Conservation (phyloP, 2,113 vertebrate genomes). For the Ammodytes dubius region DNA sequence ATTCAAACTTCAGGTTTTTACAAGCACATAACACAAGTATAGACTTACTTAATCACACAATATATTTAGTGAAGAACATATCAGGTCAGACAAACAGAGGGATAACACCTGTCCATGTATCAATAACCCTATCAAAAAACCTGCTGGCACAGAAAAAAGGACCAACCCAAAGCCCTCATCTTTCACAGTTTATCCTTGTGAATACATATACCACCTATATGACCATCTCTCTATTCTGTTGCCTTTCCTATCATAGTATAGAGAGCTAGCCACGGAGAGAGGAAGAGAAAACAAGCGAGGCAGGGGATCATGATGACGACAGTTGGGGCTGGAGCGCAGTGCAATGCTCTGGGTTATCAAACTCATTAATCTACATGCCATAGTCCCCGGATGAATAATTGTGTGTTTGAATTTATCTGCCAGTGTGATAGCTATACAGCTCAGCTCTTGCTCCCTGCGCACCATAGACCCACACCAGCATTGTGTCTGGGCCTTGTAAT, state of each 20-base stretch:
- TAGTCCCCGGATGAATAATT: constrained; percentile 99
- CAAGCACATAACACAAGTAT: too few species aligned
- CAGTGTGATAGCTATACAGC: constrained; percentile 94
- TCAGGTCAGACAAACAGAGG: neutral
- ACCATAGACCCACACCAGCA: constrained; percentile 81
- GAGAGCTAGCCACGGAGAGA: constrained; percentile 71
- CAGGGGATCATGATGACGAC: constrained; percentile 79
- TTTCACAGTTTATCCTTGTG: constrained; percentile 15
- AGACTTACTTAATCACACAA: neutral
- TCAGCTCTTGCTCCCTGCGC: constrained; percentile 85
- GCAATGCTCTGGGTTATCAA: constrained; percentile 98
- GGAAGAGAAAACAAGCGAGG: constrained; percentile 58
- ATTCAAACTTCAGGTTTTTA: too few species aligned
- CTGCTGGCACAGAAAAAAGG: constrained; percentile 1
- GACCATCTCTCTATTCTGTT: constrained; percentile 82
- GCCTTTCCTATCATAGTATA: constrained; percentile 67
- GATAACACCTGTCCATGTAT: neutral
- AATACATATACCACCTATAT: constrained; percentile 36
- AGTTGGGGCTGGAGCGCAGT: constrained; percentile 88
- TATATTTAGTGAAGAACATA: neutral
- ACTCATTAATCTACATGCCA: constrained; percentile 99
- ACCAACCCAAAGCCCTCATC: constrained; percentile 2
- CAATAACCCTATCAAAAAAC: neutral
- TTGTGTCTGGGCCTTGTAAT: constrained; percentile 88
- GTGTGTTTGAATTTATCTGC: constrained; percentile 98